phyloP scores from a whole-genome alignment of 2,113 vertebrate species.

The Uria aalge region DNA sequence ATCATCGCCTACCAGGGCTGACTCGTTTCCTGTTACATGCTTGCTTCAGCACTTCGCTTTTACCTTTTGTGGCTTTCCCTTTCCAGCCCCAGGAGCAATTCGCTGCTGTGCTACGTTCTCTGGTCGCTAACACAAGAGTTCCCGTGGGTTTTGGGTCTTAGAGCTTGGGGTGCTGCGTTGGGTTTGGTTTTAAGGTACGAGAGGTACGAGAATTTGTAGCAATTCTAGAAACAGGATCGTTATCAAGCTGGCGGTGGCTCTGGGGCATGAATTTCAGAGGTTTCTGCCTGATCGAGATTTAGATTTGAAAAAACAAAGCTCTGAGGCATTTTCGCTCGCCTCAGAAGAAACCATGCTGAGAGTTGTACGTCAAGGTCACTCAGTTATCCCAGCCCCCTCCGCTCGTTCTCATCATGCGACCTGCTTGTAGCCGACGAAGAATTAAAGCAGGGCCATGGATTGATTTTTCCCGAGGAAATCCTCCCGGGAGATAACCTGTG shows the following conservation, averaged over 20 bases:
- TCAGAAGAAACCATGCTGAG: conserved; percentile 12
- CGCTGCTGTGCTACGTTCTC: not conserved
- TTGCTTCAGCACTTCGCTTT: not conserved
- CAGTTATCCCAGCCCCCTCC: not conserved
- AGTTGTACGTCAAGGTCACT: not conserved
- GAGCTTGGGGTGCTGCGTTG: not conserved
- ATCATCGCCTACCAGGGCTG: not conserved
- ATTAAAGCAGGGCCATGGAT: not conserved
- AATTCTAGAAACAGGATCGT: not conserved
- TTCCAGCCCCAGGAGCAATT: not conserved
- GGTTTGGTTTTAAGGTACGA: not conserved
- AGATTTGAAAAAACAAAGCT: conserved; percentile 23
- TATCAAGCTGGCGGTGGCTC: not conserved
- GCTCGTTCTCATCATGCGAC: not conserved
- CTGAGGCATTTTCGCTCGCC: not conserved
- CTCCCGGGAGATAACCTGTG: not conserved
- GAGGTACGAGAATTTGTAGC: not conserved
- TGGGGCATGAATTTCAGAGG: conserved; percentile 15
- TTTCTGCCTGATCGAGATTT: not conserved
- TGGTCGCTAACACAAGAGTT: not conserved
- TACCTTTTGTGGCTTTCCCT: conserved; percentile 25
- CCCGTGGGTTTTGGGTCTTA: not conserved
- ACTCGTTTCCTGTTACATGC: conserved; percentile 57
- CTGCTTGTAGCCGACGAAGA: not conserved
- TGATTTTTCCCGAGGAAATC: conserved; percentile 12